These are phyloP conservation scores for Phortica magna DNA, from an alignment of 2,888 invertebrate species.

Conservation along the genomic window DNA sequence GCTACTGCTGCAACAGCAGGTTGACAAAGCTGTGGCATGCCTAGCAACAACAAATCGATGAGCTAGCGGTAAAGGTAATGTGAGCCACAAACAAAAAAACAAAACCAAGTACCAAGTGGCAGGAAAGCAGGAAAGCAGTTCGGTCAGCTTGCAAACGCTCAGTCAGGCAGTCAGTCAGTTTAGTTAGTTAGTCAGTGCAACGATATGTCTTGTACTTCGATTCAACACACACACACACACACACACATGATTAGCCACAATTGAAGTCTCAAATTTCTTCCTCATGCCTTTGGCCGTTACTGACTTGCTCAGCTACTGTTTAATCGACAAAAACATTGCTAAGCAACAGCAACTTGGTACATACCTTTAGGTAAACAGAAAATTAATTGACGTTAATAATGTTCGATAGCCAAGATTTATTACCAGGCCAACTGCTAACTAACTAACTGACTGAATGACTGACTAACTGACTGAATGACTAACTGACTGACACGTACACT, in stretches of 20 bases:
- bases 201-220: no score
- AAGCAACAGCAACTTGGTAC: background rate
- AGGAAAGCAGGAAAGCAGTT: no score
- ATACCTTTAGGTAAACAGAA: slow-evolving; percentile 30
- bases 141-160: no score
- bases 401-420: slow-evolving; percentile 34
- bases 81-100: no score
- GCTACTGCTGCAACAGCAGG: background rate
- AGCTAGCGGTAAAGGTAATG: slow-evolving; percentile 29
- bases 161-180: no score
- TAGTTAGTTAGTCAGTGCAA: no score
- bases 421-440: slow-evolving; percentile 7
- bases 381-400: slow-evolving; percentile 34
- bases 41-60: slow-evolving; percentile 15
- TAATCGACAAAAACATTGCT: background rate
- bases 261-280: slow-evolving; percentile 18
- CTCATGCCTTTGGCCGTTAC: slow-evolving; percentile 22
- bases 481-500: no score
- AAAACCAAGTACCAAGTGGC: no score
- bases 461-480: background rate
- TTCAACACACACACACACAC: no score
- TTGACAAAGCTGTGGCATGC: background rate
- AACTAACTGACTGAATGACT: slow-evolving; percentile 3
- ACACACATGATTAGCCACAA: slow-evolving; percentile 19
- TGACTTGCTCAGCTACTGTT: slow-evolving; percentile 17